Conservation (phyloP, 1,140 invertebrate genomes). For the Prorops nasuta region DNA sequence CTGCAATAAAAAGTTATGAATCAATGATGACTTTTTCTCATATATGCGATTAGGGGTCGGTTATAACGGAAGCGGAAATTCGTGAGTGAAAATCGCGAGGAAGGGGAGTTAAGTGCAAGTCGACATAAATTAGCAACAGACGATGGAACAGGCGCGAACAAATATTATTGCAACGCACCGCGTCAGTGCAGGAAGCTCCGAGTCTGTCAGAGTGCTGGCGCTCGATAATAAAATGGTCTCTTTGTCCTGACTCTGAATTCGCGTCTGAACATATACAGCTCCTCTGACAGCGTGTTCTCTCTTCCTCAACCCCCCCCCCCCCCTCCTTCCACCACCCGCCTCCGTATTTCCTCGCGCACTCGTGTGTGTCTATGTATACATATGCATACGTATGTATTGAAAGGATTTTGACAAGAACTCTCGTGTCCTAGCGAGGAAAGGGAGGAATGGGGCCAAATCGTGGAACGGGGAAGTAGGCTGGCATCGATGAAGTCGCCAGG, state of each 20-base stretch:
- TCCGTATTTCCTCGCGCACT: background rate
- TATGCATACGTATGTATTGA: conserved; percentile 27
- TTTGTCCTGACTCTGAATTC: conserved; percentile 24
- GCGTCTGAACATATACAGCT: conserved; percentile 11
- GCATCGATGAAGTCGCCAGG: conserved; percentile 20
- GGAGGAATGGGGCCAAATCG: conserved; percentile 7
- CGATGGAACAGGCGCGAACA: conserved; percentile 28
- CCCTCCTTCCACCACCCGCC: conserved; percentile 10
- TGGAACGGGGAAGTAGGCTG: conserved; percentile 9
- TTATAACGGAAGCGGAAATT: conserved; percentile 5
- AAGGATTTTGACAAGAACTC: conserved; percentile 35
- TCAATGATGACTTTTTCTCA: no score
- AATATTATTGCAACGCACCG: conserved; percentile 35
- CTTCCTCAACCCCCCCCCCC: conserved; percentile 10
- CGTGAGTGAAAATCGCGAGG: conserved; percentile 6
- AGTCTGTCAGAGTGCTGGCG: conserved; percentile 14
- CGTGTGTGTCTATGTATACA: conserved; percentile 5
- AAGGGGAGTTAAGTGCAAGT: conserved; percentile 12
- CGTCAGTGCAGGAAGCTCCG: conserved; percentile 6
- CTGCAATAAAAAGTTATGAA: no score
- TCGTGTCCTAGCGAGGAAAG: conserved; percentile 10
- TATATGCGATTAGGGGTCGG: no score
- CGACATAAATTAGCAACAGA: conserved; percentile 36
- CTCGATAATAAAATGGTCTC: conserved; percentile 43
- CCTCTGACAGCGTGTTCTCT: conserved; percentile 19